Evolutionary conservation across 64 coral and sea anemone species (phyloP), one percentile per base, ranked within the genome.

Genomic region (Cladopsammia gracilis): DNA sequence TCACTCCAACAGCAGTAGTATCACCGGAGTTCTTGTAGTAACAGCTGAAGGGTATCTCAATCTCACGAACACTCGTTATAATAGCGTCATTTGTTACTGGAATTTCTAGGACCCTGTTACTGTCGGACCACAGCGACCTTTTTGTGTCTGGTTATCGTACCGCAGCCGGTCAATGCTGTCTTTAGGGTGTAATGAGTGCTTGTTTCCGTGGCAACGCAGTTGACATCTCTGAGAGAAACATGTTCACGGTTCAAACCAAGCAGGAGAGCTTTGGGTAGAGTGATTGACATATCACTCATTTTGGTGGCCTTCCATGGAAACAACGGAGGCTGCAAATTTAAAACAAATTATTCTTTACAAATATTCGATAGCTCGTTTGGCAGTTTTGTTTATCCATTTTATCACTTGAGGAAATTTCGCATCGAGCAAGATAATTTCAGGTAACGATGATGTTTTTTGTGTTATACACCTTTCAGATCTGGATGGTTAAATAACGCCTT

Each of bases 31-130:
- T 71, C 11, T 74, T 84, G 62, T 75, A 85, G 19, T 82, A 58
- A 49, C 90, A 92, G 22, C 90, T 68, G 70, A 92, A 92, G 48
- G 90, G 79, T 58, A 92, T 92, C 47, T 68, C 23, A 22, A 92
- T 58, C 66, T 75, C 62, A 16, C 83, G 79, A 25, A 82, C 56
- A 10, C 90, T 79, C 61, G 22, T 25, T 73, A 85, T 85, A 13
- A 56, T 56, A 6, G 52, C 52, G 52, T 56, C 52, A 56, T 11
- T 11, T 56, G 52, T 3, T 0, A 56, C 52, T 11, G 52, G 52
- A 0, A 56, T 56, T 11, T 56, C 52, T 11, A 56, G 0, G 52
- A 56, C 52, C 0, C 1, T 56, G 52, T 56, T 1, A 56, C 52
- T 56, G 11, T 56, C n/a, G 3, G 11, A 56, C 52, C 52, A 11